Evolutionary conservation across 2,797 vertebrate species (phyloP), one percentile per base, ranked within the genome.

Genomic region (Pangasius djambal): DNA sequence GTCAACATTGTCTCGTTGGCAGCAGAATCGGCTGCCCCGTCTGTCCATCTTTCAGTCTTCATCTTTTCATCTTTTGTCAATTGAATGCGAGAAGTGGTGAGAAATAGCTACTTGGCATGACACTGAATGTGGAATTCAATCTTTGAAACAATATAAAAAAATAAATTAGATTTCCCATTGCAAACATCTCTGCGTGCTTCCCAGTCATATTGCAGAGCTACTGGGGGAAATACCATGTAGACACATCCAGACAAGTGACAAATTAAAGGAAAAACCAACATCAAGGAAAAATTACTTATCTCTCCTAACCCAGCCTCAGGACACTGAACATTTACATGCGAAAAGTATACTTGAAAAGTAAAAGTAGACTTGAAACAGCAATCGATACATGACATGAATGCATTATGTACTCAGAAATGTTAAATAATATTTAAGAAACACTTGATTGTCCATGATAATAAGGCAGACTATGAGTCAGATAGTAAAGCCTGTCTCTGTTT

Each of bases 61-160:
- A 59, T 74, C 15, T 44, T 74, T 74, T 86, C 44, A 69, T 52
- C 48, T 69, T 85, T 69, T 34, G 18, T 85, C 44, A 84, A 52
- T 5, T 50, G 40, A 52, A 84, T 20, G n/a, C 0, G 3, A 84
- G 52, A 59, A 59, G 13, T 57, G 15, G 67, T 57, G 50, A 25
- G 69, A 72, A 86, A 72, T 59, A n/a, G 52, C 22, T 74, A 86
- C 34, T 57, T 75, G 67, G 52, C 34, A 59, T 61, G 69, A 44
- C 37, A 74, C 12, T 40, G 22, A 40, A 74, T 75, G 2, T 59
- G 22, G 25, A 74, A 85, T 85, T 70, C 48, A 69, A 86, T 74
- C 85, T 75, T 1, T 52, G 63, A 34, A 85, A 69, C 63, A 85
- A 52, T 50, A 84, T 69, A 22, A 85, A 52, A 37, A 85, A 85